These are phyloP conservation scores for Seladonia tumulorum DNA, from an alignment of 2,888 invertebrate genomes.

Conservation along the genomic window DNA sequence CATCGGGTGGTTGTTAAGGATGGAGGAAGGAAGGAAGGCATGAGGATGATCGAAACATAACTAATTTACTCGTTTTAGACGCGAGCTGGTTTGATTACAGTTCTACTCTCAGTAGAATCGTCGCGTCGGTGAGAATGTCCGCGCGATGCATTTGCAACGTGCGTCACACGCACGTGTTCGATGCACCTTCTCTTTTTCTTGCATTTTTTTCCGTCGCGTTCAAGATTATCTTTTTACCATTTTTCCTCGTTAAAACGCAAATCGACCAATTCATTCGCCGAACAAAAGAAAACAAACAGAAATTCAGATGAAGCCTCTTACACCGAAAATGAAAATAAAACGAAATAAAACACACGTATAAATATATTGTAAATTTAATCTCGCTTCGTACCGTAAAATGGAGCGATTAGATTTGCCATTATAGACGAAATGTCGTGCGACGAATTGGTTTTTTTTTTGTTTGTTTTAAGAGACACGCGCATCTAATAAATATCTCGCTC, in stretches of 20 bases:
- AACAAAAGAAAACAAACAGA: conserved; percentile 10
- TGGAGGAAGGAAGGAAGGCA: neutral
- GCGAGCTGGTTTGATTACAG: conserved; percentile 37
- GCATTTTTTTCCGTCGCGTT: neutral
- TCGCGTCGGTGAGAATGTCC: conserved; percentile 4
- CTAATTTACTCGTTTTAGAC: conserved; percentile 22
- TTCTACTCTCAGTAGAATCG: conserved; percentile 59
- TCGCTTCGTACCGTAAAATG: conserved; percentile 59
- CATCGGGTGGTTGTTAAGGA: neutral
- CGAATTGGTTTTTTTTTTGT: neutral
- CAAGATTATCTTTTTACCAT: neutral
- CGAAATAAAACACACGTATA: conserved; percentile 45
- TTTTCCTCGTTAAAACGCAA: neutral
- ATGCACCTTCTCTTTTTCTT: conserved; percentile 25
- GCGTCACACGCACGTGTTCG: conserved; percentile 48
- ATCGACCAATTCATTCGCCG: neutral
- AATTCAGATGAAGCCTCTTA: conserved; percentile 19
- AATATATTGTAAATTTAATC: conserved; percentile 31
- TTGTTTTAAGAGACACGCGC: neutral
- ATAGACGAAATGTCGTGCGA: neutral
- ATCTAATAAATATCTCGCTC: neutral
- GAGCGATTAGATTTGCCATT: conserved; percentile 56
- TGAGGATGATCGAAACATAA: conserved; percentile 33
- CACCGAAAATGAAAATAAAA: conserved; percentile 22
- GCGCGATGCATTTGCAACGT: conserved; percentile 38